Evolutionary conservation across 2,797 vertebrate genomes (phyloP).

Genomic region (Coluber constrictor): DNA sequence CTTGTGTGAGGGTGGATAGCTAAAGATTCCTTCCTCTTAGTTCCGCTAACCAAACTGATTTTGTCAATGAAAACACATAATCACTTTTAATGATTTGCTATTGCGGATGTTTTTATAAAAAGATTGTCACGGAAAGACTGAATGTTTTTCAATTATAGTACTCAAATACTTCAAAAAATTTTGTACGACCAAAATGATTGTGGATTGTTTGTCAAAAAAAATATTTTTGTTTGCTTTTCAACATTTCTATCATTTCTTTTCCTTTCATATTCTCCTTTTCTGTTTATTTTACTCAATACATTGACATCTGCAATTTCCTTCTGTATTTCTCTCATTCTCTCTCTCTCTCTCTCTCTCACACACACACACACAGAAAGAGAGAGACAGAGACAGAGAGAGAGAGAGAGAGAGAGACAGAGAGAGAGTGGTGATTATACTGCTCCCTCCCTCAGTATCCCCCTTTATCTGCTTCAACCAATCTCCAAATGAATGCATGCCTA

Average conservation of each 20-base stretch:
- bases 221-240: neutral
- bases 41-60: neutral
- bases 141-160: neutral
- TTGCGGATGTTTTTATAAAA: neutral
- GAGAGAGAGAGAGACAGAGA: neutral
- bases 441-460: constrained; percentile 45
- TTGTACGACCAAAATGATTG: constrained; percentile 13
- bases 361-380: neutral
- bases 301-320: neutral
- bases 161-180: neutral
- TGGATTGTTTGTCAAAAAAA: neutral
- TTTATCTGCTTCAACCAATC: constrained; percentile 78
- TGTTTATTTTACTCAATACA: constrained; percentile 31
- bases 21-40: neutral
- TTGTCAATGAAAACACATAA: neutral
- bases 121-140: neutral
- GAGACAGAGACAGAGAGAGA: neutral
- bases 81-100: neutral
- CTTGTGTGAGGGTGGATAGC: neutral
- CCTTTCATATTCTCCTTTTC: neutral
- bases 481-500: constrained; percentile 85
- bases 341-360: neutral
- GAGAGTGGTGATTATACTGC: constrained; percentile 46
- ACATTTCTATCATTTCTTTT: constrained; percentile 3
- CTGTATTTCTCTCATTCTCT: neutral